These are phyloP conservation scores for Xiphias gladius DNA, from an alignment of 2,113 vertebrate species.

Conservation along the genomic window DNA sequence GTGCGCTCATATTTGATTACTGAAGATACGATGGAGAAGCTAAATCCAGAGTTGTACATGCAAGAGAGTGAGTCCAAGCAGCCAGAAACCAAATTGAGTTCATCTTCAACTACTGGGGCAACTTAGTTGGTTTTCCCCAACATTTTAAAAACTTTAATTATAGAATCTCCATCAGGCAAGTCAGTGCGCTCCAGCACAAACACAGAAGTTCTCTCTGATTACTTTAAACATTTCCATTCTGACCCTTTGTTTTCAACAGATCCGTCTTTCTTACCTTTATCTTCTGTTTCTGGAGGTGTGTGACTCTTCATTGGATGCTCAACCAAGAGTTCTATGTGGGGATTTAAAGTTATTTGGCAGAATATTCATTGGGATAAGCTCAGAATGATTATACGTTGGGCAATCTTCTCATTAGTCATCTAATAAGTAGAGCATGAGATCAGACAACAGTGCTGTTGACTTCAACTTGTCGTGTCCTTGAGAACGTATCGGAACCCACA, in stretches of 20 bases:
- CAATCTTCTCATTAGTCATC: too few species aligned
- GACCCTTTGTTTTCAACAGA: background rate
- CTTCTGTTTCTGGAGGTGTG: background rate
- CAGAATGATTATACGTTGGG: background rate
- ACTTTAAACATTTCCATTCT: background rate
- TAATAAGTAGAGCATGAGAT: too few species aligned
- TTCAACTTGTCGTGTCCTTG: too few species aligned
- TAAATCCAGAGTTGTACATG: background rate
- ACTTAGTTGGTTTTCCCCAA: background rate
- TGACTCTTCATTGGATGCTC: constrained; percentile 26
- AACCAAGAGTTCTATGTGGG: constrained; percentile 38
- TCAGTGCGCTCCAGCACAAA: background rate
- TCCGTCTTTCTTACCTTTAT: constrained; percentile 43
- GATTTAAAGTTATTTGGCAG: background rate
- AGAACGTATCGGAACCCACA: too few species aligned
- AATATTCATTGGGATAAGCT: background rate
- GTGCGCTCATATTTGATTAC: background rate
- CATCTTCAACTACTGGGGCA: background rate
- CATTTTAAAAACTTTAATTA: background rate
- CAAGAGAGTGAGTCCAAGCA: background rate
- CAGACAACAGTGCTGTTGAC: too few species aligned
- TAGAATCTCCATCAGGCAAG: background rate
- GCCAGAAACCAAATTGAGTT: background rate
- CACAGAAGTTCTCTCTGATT: background rate
- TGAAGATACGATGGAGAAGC: background rate